These are phyloP conservation scores for Drosophila cognata DNA, from an alignment of 2,888 invertebrate species.

Conservation along the genomic window DNA sequence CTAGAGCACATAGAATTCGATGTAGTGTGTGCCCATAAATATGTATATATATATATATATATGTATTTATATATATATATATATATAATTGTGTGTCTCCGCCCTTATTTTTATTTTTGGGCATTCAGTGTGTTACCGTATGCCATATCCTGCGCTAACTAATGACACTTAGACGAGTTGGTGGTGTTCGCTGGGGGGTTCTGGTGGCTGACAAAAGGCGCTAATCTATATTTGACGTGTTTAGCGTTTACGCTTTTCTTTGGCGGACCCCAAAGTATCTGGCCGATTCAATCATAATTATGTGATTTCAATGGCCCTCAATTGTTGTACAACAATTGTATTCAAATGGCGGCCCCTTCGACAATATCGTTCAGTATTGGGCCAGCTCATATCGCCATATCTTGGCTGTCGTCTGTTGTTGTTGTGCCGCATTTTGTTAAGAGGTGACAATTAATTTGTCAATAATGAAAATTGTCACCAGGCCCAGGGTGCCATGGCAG, in stretches of 20 bases:
- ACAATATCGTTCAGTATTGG: constrained; percentile 3
- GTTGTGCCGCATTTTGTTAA: constrained; percentile 77
- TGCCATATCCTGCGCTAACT: constrained; percentile 53
- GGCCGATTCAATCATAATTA: constrained; percentile 77
- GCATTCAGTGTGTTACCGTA: constrained; percentile 17
- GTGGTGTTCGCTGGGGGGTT: constrained; percentile 4
- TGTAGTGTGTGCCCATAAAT: not conserved
- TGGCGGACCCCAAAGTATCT: constrained; percentile 27
- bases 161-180: constrained; percentile 57
- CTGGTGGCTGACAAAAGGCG: constrained; percentile 65
- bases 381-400: constrained; percentile 5
- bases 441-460: constrained; percentile 85
- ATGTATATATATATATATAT: not conserved
- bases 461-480: constrained; percentile 76
- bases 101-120: constrained; percentile 26
- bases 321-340: constrained; percentile 55
- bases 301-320: constrained; percentile 66
- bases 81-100: constrained; percentile 8
- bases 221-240: constrained; percentile 82
- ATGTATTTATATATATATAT: not conserved
- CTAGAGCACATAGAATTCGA: constrained; percentile 8
- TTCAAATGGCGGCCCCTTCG: constrained; percentile 50
- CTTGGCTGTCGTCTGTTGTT: constrained; percentile 17
- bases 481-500: constrained; percentile 1
- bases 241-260: constrained; percentile 69